Evolutionary conservation across 2,113 vertebrate species (phyloP), one percentile per base, ranked within the genome.

Genomic region (Muntiacus reevesi): DNA sequence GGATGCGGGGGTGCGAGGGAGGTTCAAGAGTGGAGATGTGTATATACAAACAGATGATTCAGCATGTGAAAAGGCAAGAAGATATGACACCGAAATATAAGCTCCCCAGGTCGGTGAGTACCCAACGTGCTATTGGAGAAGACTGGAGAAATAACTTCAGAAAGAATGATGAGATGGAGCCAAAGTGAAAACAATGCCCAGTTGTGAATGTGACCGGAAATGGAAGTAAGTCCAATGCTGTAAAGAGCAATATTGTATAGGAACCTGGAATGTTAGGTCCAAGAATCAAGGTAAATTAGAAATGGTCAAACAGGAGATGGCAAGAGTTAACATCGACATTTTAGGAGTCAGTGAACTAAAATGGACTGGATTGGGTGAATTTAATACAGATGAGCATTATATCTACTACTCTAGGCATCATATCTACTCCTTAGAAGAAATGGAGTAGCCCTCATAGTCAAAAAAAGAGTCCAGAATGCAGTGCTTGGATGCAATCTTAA

Each of bases 161-260:
- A 12, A 36, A 71, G 67, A 36, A 71, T 40, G n/a, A 71, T 6
- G 2, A 71, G n/a, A 71, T 0, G 0, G n/a, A 71, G 17, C 67
- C 67, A 71, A 71, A 71, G n/a, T 11, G 67, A 71, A 40, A 71
- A 23, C 10, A 23, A 40, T 3, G 36, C n/a, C 10, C 67, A 40
- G n/a, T 23, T 71, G 19, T 40, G n/a, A 10, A 71, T 40, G 67
- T 71, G n/a, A 23, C 67, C 2, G 11, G n/a, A 36, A 40, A 71
- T 0, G 10, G 10, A 71, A 71, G 10, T 13, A 23, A 71, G 67
- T 40, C n/a, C 0, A 2, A 23, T 40, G 67, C 33, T 71, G 67
- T 40, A 40, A 71, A 71, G n/a, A 71, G 10, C 19, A 71, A 71
- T 71, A 71, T 6, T 40, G 67, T n/a, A 3, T 71, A 71, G 17